Evolutionary conservation across 2,797 vertebrate species (phyloP).

Genomic region (Diceros bicornis): DNA sequence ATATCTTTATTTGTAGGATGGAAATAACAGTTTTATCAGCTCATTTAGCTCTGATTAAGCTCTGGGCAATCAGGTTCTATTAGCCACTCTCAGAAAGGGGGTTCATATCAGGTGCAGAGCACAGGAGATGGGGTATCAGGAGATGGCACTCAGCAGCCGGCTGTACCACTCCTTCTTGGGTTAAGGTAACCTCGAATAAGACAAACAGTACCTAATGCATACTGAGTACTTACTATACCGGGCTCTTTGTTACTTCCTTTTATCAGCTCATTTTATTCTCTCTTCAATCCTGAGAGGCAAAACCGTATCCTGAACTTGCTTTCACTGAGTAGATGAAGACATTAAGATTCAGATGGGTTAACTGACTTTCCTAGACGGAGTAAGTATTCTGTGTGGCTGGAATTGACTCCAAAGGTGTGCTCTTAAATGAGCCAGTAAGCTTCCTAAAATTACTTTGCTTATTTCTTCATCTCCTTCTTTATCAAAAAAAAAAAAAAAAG

Average conservation of each 20-base stretch:
- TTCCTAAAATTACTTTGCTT: neutral
- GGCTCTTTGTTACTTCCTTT: neutral
- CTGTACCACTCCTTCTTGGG: rapidly evolving
- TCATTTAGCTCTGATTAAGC: neutral
- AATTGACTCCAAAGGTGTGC: neutral
- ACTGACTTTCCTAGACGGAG: too few relatives aligned
- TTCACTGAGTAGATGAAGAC: neutral
- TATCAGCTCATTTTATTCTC: too few relatives aligned
- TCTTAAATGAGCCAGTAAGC: too few relatives aligned
- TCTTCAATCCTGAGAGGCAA: neutral
- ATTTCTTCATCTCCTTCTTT: neutral
- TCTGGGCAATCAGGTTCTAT: too few relatives aligned
- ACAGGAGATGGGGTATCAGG: neutral
- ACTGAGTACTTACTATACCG: neutral
- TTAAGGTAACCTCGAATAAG: neutral
- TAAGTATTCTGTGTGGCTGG: too few relatives aligned
- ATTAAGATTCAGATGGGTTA: neutral
- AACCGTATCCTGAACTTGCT: neutral
- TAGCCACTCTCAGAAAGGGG: neutral
- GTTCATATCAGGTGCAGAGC: neutral
- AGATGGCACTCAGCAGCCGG: rapidly evolving
- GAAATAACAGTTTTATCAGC: neutral
- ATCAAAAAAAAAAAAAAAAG: neutral
- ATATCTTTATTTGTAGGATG: neutral
- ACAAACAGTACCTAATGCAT: too few relatives aligned